phyloP scores from a whole-genome alignment of 2,113 vertebrate species.

The Megatriorchis doriae region DNA sequence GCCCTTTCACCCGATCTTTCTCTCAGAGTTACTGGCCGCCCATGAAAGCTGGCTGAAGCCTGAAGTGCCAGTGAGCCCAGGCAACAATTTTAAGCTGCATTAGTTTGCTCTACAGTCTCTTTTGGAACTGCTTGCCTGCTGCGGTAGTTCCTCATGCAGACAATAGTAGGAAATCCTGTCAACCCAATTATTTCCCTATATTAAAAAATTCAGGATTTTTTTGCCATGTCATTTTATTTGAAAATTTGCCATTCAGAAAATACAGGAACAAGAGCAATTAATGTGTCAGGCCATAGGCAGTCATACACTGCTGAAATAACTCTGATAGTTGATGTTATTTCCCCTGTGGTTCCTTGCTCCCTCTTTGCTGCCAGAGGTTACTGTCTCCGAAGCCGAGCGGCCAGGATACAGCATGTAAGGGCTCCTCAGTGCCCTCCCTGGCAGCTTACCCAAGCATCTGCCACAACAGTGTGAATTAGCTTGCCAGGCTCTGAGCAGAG shows the following conservation, averaged over 20 bases:
- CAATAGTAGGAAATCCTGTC: not conserved
- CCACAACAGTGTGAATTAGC: not conserved
- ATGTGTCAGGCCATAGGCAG: not conserved
- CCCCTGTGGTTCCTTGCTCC: not conserved
- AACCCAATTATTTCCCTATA: not conserved
- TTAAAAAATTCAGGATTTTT: not conserved
- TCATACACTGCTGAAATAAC: not conserved
- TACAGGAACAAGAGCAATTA: not conserved
- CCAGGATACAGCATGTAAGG: not conserved
- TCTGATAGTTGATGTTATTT: not conserved
- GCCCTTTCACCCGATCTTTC: not conserved
- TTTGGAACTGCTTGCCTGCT: not conserved
- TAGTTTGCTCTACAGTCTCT: not conserved
- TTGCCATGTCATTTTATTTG: not conserved
- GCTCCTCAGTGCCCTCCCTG: not conserved
- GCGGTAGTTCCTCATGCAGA: not conserved
- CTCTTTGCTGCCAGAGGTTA: not conserved
- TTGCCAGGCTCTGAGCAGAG: not conserved
- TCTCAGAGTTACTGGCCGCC: not conserved
- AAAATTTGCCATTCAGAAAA: not conserved
- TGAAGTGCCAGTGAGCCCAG: not conserved
- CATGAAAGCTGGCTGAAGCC: not conserved
- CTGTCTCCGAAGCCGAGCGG: accelerated
- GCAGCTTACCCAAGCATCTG: not conserved
- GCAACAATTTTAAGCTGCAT: not conserved